Conservation (phyloP, 2,113 vertebrate genomes). For the Barbus barbus region DNA sequence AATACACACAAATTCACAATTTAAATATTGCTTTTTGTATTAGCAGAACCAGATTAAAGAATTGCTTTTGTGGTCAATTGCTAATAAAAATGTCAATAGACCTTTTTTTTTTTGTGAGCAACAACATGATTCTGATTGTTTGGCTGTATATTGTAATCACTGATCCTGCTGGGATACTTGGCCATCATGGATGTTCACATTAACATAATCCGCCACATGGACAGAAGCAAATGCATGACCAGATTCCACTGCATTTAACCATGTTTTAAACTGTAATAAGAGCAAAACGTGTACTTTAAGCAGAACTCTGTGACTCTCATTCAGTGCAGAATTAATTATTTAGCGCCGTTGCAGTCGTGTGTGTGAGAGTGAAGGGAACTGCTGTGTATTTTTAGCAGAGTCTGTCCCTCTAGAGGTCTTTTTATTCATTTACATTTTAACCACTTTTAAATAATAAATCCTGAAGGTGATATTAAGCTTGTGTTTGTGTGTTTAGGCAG, state of each 20-base stretch:
- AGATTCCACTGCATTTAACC: background rate
- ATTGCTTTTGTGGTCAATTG: background rate
- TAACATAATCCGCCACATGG: background rate
- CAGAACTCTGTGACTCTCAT: background rate
- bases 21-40: background rate
- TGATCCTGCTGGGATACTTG: background rate
- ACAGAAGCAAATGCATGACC: background rate
- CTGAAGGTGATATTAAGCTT: background rate
- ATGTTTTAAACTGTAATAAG: background rate
- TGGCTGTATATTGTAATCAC: too few species aligned
- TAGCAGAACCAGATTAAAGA: too few species aligned
- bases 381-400: slow-evolving; percentile 35
- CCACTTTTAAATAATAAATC: background rate
- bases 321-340: slow-evolving; percentile 27
- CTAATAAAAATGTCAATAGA: too few species aligned
- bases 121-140: too few species aligned
- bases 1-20: background rate
- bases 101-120: too few species aligned
- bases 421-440: background rate
- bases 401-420: slow-evolving; percentile 14
- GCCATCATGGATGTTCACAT: background rate
- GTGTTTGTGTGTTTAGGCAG: slow-evolving; percentile 71
- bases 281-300: background rate
- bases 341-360: background rate
- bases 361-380: background rate